Conservation (phyloP, 2,888 invertebrate genomes). For the Leptinotarsa peninsularis region DNA sequence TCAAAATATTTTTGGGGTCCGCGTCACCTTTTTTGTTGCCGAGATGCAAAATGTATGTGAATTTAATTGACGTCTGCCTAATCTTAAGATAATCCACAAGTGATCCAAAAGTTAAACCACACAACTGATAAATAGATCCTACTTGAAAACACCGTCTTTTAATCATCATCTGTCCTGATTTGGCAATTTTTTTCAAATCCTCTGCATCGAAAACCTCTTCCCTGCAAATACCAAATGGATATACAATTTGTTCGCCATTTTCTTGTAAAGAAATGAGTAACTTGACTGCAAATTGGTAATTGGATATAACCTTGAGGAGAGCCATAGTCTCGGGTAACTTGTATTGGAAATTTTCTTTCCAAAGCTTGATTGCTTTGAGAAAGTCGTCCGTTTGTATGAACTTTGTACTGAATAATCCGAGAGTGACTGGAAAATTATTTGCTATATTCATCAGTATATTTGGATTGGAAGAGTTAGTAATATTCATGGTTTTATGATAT, state of each 20-base stretch:
- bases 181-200: constrained; percentile 45
- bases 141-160: constrained; percentile 36
- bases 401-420: constrained; percentile 43
- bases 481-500: constrained; percentile 44
- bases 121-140: constrained; percentile 43
- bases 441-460: constrained; percentile 38
- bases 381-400: constrained; percentile 40
- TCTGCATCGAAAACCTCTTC: constrained; percentile 28
- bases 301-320: constrained; percentile 36
- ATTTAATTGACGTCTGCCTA: constrained; percentile 41
- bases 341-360: constrained; percentile 46
- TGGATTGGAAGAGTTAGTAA: background rate
- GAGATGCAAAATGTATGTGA: constrained; percentile 47
- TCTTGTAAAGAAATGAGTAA: constrained; percentile 50
- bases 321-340: constrained; percentile 41
- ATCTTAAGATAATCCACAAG: constrained; percentile 47
- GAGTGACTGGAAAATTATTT: constrained; percentile 46
- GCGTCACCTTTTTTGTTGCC: constrained; percentile 36
- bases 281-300: constrained; percentile 40
- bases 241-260: constrained; percentile 45
- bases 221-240: constrained; percentile 47
- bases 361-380: constrained; percentile 44
- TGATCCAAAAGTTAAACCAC: constrained; percentile 47
- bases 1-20: constrained; percentile 36
- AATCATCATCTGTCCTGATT: constrained; percentile 39